Evolutionary conservation across 2,888 invertebrate species (phyloP).

Genomic region (Pachydiplax longipennis): DNA sequence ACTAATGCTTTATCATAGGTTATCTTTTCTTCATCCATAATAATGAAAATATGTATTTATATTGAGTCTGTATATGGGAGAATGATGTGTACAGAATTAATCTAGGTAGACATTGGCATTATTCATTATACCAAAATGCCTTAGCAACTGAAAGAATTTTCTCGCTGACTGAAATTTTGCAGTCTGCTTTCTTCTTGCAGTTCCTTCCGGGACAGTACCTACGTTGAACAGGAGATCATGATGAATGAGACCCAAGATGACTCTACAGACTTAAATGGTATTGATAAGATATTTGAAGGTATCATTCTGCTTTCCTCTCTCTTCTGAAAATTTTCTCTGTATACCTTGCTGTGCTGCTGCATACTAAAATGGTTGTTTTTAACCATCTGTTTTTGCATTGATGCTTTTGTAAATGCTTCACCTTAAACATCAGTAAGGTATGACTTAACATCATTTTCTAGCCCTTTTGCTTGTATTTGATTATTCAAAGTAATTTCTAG

Average conservation of each 20-base stretch:
- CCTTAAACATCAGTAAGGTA: constrained; percentile 6
- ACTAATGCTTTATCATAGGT: too few relatives aligned
- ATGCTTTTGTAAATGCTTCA: constrained; percentile 13
- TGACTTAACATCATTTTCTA: constrained; percentile 31
- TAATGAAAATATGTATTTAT: too few relatives aligned
- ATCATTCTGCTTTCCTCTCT: constrained; percentile 55
- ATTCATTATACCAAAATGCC: constrained; percentile 44
- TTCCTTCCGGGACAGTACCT: constrained; percentile 85
- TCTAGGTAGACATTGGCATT: too few relatives aligned
- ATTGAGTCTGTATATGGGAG: too few relatives aligned
- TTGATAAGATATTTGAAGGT: constrained; percentile 66
- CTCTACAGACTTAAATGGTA: constrained; percentile 64
- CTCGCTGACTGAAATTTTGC: constrained; percentile 46
- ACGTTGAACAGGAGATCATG: constrained; percentile 68
- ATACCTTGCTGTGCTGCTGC: constrained; percentile 37
- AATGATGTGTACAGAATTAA: too few relatives aligned
- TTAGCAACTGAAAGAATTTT: neutral
- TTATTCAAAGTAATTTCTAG: constrained; percentile 47
- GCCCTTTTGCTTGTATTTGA: constrained; percentile 34
- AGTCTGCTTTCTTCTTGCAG: constrained; percentile 83
- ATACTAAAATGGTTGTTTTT: constrained; percentile 11
- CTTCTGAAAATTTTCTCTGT: constrained; percentile 29
- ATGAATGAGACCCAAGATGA: constrained; percentile 65
- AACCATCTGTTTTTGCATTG: neutral
- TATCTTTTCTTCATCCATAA: too few relatives aligned